phyloP scores from a whole-genome alignment of 2,888 invertebrate genomes.

The Scaeva pyrastri region DNA sequence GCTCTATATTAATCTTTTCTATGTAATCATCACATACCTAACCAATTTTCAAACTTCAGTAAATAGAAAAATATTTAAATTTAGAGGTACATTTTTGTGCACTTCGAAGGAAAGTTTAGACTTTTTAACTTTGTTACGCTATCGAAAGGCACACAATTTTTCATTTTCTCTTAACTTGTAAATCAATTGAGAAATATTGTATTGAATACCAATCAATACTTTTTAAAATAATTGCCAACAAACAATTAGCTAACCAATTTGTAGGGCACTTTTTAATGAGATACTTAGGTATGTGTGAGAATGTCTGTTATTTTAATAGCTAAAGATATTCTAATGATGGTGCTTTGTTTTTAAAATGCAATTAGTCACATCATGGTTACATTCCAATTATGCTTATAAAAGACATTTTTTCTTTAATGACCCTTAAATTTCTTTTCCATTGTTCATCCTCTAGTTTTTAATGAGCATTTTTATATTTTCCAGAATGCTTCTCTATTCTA shows the following conservation, averaged over 20 bases:
- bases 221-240: background rate
- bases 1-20: no score
- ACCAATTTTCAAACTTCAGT: no score
- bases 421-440: conserved; percentile 8
- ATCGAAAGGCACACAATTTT: no score
- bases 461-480: background rate
- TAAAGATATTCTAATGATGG: background rate
- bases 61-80: no score
- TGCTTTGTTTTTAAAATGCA: background rate
- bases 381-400: conserved; percentile 15
- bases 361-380: conserved; percentile 10
- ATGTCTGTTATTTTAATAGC: background rate
- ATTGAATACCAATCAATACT: background rate
- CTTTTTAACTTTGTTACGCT: no score
- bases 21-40: no score
- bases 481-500: background rate
- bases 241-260: no score
- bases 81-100: no score
- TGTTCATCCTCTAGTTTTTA: background rate
- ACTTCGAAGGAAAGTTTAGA: no score
- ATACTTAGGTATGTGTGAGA: background rate
- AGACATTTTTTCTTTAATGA: conserved; percentile 23
- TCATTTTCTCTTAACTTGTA: no score
- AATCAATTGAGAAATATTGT: background rate
- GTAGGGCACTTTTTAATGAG: conserved; percentile 13